A percentile compares a stretch with the other conserved stretches of the same genome.
phyloP scores from a whole-genome alignment of 2,113 vertebrate species.

The Vireo altiloquus region DNA sequence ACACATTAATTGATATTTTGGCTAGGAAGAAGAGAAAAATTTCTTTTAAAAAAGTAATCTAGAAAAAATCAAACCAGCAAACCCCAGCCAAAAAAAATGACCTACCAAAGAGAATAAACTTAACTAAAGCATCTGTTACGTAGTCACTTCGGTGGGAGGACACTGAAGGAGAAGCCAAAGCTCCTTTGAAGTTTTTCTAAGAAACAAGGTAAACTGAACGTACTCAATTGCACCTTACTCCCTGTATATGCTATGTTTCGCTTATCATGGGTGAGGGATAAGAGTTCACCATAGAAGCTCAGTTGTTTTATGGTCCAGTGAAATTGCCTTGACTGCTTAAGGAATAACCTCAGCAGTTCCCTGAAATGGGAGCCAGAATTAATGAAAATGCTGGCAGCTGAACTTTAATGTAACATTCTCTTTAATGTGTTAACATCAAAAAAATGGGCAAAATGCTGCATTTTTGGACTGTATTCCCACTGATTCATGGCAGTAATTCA shows the following conservation, averaged over 20 bases:
- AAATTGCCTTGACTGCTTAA: not conserved
- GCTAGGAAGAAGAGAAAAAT: not conserved
- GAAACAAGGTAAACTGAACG: not conserved
- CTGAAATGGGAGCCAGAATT: not conserved
- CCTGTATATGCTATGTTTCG: not conserved
- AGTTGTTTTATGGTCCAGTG: not conserved
- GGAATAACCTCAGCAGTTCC: not conserved
- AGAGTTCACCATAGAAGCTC: not conserved
- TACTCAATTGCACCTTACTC: not conserved
- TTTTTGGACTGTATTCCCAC: not conserved
- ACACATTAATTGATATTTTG: not conserved
- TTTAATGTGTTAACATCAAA: not conserved
- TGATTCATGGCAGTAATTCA: not conserved
- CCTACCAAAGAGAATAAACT: not conserved
- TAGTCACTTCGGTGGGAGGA: not conserved
- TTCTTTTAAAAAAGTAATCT: not conserved
- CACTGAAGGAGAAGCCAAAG: not conserved
- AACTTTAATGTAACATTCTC: not conserved
- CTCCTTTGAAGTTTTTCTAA: not conserved
- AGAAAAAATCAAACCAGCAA: not conserved
- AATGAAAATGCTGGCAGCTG: slow-evolving; percentile 4
- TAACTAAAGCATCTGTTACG: not conserved
- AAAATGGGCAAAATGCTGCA: not conserved
- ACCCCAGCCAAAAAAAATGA: not conserved
- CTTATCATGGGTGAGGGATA: not conserved